Evolutionary conservation across 2,113 vertebrate species (phyloP).

Genomic region (Myiagra hebetior): DNA sequence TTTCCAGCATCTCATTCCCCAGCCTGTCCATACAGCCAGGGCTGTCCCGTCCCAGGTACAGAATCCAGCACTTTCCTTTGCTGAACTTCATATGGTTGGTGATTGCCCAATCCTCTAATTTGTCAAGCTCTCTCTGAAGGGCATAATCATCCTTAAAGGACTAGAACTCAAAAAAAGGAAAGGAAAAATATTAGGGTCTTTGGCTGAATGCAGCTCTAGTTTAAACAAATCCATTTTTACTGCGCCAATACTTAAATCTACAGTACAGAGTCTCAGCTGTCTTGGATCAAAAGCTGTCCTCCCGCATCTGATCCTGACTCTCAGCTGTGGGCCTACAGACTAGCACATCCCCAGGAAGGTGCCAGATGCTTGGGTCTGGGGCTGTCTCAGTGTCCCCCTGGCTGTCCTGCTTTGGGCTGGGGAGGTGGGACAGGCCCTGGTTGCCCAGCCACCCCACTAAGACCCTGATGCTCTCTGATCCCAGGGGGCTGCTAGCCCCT

Average conservation of each 20-base stretch:
- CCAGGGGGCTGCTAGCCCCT: background rate
- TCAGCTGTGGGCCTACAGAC: accelerated
- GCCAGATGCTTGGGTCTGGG: background rate
- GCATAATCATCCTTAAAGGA: background rate
- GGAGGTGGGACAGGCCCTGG: background rate
- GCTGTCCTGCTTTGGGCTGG: background rate
- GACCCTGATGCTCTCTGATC: accelerated
- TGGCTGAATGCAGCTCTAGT: background rate
- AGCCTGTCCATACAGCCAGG: accelerated
- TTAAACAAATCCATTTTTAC: background rate
- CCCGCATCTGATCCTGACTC: too few relatives aligned
- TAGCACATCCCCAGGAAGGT: background rate
- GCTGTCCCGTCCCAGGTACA: accelerated
- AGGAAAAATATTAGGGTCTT: background rate
- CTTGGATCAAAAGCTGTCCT: background rate
- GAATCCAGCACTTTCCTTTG: background rate
- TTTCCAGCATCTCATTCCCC: background rate
- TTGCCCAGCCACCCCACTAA: background rate
- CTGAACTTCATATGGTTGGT: background rate
- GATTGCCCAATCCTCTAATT: background rate
- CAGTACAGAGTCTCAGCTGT: background rate
- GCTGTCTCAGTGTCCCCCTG: accelerated
- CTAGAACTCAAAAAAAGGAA: background rate
- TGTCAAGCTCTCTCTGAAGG: background rate
- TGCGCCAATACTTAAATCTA: background rate